A percentile compares a stretch with the other conserved stretches of the same genome.
Conservation (phyloP, 2,797 vertebrate genomes). For the Pantherophis alleghaniensis region DNA sequence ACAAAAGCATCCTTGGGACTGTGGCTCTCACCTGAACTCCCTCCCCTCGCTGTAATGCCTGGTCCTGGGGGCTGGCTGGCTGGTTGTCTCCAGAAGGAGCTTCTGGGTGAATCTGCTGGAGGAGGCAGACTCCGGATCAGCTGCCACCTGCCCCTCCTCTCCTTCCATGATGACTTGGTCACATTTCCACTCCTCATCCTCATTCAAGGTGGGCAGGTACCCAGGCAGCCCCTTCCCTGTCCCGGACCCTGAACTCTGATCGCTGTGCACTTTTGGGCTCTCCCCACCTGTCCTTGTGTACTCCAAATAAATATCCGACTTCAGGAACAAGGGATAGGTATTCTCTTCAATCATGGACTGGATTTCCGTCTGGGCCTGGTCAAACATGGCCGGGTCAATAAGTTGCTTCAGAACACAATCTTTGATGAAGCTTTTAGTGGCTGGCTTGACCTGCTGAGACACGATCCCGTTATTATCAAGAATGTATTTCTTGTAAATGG, state of each 20-base stretch:
- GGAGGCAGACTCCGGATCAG: constrained; percentile 73
- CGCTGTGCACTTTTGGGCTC: constrained; percentile 88
- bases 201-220: constrained; percentile 88
- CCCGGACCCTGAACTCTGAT: constrained; percentile 85
- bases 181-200: constrained; percentile 91
- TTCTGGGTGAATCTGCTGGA: constrained; percentile 84
- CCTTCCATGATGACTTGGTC: constrained; percentile 78
- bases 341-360: constrained; percentile 95
- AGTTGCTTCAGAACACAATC: constrained; percentile 90
- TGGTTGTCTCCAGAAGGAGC: constrained; percentile 85
- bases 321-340: constrained; percentile 95
- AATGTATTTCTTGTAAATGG: constrained; percentile 96
- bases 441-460: constrained; percentile 92
- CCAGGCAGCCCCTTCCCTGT: constrained; percentile 81
- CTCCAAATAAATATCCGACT: constrained; percentile 96
- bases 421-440: constrained; percentile 96
- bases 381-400: constrained; percentile 95
- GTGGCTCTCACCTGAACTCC: constrained; percentile 85
- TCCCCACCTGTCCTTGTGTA: constrained; percentile 90
- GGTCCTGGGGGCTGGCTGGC: constrained; percentile 74
- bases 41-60: constrained; percentile 85
- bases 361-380: constrained; percentile 97
- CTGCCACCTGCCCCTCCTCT: constrained; percentile 59
- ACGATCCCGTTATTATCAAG: constrained; percentile 91
- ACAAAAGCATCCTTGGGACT: too few relatives aligned